Percentiles rank a stretch among this genome's conserved stretches.
Conservation (phyloP, 2,888 invertebrate species). For the Trissolcus brochymenae region DNA sequence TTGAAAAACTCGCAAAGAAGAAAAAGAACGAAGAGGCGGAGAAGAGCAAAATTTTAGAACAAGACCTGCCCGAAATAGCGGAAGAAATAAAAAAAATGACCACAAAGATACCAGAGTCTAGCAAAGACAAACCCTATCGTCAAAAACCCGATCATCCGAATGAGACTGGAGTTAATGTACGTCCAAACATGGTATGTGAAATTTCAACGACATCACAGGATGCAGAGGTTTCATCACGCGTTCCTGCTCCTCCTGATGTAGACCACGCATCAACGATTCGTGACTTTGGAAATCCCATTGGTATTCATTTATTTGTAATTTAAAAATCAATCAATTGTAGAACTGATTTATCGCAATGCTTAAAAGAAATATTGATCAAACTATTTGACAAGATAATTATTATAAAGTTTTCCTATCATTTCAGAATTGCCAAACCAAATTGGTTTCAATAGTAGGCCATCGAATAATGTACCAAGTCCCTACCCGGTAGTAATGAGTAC, state of each 20-base stretch:
- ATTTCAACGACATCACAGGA: conserved; percentile 13
- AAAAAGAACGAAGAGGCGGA: no score
- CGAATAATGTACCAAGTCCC: conserved; percentile 4
- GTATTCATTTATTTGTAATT: conserved; percentile 1
- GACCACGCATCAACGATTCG: no score
- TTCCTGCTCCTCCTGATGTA: no score
- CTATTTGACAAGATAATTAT: neutral
- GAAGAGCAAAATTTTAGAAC: no score
- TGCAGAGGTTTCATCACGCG: no score
- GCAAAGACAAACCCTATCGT: neutral
- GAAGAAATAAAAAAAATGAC: conserved; percentile 70
- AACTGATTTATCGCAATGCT: no score
- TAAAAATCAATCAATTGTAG: no score
- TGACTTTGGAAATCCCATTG: no score
- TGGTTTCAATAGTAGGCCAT: conserved; percentile 25
- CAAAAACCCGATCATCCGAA: neutral
- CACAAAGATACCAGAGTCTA: neutral
- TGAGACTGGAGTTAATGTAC: neutral
- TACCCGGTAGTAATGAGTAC: conserved; percentile 26
- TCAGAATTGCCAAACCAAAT: conserved; percentile 28
- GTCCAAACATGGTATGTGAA: conserved; percentile 22
- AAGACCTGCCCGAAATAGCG: neutral
- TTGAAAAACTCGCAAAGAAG: no score
- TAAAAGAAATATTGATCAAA: no score
- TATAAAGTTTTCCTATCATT: conserved; percentile 9